These are phyloP conservation scores for Drosophila cognata DNA, from an alignment of 2,888 invertebrate genomes.

Conservation along the genomic window DNA sequence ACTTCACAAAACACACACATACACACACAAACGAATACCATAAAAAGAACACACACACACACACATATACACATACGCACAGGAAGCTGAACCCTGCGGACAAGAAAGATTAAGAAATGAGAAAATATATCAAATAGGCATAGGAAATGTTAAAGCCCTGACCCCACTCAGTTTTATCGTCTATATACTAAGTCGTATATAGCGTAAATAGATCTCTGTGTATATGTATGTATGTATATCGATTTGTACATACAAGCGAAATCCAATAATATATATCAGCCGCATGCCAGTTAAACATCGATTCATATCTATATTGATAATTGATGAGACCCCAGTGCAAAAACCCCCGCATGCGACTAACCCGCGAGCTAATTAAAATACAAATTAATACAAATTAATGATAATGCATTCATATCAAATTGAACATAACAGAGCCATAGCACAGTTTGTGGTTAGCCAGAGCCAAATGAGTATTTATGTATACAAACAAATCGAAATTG, in stretches of 20 bases:
- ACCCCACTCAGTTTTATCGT: slow-evolving; percentile 40
- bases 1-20: slow-evolving; percentile 28
- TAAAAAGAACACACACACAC: slow-evolving; percentile 14
- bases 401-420: slow-evolving; percentile 64
- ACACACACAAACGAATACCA: slow-evolving; percentile 21
- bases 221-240: slow-evolving; percentile 57
- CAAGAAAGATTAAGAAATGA: slow-evolving; percentile 9
- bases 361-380: slow-evolving; percentile 12
- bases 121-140: slow-evolving; percentile 34
- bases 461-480: slow-evolving; percentile 64
- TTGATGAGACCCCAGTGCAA: slow-evolving; percentile 9
- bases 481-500: slow-evolving; percentile 40
- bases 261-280: slow-evolving; percentile 30
- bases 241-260: slow-evolving; percentile 61
- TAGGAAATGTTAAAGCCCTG: slow-evolving; percentile 30
- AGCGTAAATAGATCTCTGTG: slow-evolving; percentile 14
- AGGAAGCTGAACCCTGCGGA: slow-evolving; percentile 42
- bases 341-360: slow-evolving; percentile 34
- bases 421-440: slow-evolving; percentile 39
- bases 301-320: slow-evolving; percentile 10
- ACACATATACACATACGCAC: slow-evolving; percentile 22
- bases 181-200: slow-evolving; percentile 27
- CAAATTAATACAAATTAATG: slow-evolving; percentile 35
- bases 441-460: slow-evolving; percentile 16
- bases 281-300: slow-evolving; percentile 26